A percentile compares a stretch with the other conserved stretches of the same genome.
Evolutionary conservation across 2,888 invertebrate species (phyloP).

Genomic region (Ichneumoninae sp.): DNA sequence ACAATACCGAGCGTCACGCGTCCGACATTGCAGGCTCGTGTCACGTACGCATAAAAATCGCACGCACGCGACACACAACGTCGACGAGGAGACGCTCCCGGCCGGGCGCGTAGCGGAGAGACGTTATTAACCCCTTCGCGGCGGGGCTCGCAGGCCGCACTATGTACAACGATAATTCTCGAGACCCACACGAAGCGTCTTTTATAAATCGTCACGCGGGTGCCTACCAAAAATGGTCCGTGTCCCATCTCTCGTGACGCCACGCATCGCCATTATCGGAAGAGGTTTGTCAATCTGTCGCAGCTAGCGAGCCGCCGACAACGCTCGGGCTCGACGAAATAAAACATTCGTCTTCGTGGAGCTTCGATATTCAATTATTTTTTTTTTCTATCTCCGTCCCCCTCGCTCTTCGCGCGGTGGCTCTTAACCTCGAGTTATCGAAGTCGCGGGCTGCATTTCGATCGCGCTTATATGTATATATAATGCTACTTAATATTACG

Average conservation of each 20-base stretch:
- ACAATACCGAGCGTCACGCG: conserved; percentile 53
- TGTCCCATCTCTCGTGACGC: conserved; percentile 74
- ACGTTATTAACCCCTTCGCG: conserved; percentile 58
- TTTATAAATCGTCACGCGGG: conserved; percentile 18
- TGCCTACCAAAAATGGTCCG: conserved; percentile 77
- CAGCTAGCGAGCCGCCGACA: conserved; percentile 8
- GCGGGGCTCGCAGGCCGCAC: neutral
- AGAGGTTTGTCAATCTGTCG: conserved; percentile 73
- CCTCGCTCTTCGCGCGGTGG: conserved; percentile 54
- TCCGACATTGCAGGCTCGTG: conserved; percentile 61
- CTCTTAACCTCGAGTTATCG: conserved; percentile 67
- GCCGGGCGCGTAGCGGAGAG: conserved; percentile 30
- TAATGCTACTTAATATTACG: conserved; percentile 61
- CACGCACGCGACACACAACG: conserved; percentile 62
- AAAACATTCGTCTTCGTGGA: conserved; percentile 44
- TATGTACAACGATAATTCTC: neutral
- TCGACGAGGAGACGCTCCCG: conserved; percentile 40
- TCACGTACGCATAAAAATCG: conserved; percentile 66
- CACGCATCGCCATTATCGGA: conserved; percentile 67
- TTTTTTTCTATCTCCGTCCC: conserved; percentile 37
- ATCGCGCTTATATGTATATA: conserved; percentile 39
- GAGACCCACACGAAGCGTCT: conserved; percentile 12
- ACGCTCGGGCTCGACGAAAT: conserved; percentile 25
- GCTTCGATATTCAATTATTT: conserved; percentile 56
- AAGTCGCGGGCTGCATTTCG: conserved; percentile 57